Evolutionary conservation across 1,140 invertebrate genomes (phyloP).

Genomic region (Pomacea maculata): DNA sequence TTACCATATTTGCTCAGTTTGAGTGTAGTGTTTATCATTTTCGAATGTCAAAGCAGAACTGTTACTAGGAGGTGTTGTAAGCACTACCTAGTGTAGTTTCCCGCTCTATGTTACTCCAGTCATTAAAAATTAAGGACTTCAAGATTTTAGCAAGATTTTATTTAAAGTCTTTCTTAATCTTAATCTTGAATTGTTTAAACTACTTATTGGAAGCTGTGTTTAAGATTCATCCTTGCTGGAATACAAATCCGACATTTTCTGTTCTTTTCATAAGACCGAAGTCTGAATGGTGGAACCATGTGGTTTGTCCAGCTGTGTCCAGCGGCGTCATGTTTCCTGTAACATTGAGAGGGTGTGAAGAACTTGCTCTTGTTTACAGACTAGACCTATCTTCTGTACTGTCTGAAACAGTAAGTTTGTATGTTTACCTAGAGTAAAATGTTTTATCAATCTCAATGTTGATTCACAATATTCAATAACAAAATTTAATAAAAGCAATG

Average conservation of each 20-base stretch:
- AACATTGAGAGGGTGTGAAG: slow-evolving; percentile 16
- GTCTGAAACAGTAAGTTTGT: slow-evolving; percentile 25
- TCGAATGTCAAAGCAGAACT: too few species aligned
- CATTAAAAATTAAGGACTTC: too few species aligned
- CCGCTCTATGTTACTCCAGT: too few species aligned
- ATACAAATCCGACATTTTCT: not conserved
- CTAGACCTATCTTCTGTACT: slow-evolving; percentile 25
- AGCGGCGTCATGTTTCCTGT: slow-evolving; percentile 7
- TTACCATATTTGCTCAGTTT: too few species aligned
- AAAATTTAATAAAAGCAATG: not conserved
- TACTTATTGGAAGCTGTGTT: not conserved
- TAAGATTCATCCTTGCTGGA: not conserved
- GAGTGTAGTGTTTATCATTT: too few species aligned
- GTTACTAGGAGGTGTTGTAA: too few species aligned
- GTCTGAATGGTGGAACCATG: not conserved
- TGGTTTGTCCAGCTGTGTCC: slow-evolving; percentile 12
- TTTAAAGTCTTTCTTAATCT: too few species aligned
- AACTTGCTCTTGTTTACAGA: slow-evolving; percentile 26
- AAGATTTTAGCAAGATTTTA: too few species aligned
- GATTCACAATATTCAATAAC: not conserved
- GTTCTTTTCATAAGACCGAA: not conserved
- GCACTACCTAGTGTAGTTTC: too few species aligned
- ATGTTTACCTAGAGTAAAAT: too few species aligned
- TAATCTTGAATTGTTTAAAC: too few species aligned
- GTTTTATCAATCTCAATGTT: not conserved